phyloP scores from a whole-genome alignment of 2,888 invertebrate species.

The Myathropa florea region DNA sequence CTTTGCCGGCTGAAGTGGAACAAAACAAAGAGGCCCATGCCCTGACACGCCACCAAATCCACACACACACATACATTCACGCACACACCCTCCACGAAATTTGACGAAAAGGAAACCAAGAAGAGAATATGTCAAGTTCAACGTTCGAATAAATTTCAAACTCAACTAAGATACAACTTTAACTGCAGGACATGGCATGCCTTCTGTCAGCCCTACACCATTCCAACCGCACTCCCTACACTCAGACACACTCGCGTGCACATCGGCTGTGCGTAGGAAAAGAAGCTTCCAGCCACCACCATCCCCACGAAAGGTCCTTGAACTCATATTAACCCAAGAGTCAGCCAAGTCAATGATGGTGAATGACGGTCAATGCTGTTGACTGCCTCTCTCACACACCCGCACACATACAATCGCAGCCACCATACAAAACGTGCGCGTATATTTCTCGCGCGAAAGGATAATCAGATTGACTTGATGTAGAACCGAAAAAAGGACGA shows the following conservation, averaged over 20 bases:
- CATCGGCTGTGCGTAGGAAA: slow-evolving; percentile 58
- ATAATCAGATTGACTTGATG: slow-evolving; percentile 68
- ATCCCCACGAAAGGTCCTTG: slow-evolving; percentile 57
- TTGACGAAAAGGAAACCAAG: slow-evolving; percentile 41
- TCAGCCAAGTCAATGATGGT: slow-evolving; percentile 66
- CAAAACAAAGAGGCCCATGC: slow-evolving; percentile 45
- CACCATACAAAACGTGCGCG: slow-evolving; percentile 13
- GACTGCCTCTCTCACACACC: slow-evolving; percentile 22
- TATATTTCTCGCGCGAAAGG: slow-evolving; percentile 52
- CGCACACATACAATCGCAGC: slow-evolving; percentile 5
- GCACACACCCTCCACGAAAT: slow-evolving; percentile 11
- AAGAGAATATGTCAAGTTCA: slow-evolving; percentile 66
- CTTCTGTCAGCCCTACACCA: slow-evolving; percentile 40
- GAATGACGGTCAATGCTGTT: slow-evolving; percentile 44
- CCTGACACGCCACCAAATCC: not conserved
- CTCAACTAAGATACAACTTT: slow-evolving; percentile 34
- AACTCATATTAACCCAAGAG: slow-evolving; percentile 67
- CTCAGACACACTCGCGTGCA: not conserved
- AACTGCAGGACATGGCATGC: slow-evolving; percentile 46
- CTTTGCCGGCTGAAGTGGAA: slow-evolving; percentile 10
- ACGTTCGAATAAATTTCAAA: slow-evolving; percentile 64
- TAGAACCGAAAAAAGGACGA: slow-evolving; percentile 52
- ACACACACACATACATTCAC: slow-evolving; percentile 14
- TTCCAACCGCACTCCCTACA: not conserved
- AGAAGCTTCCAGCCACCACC: slow-evolving; percentile 45